Evolutionary conservation across 1,140 invertebrate species (phyloP), one percentile per base, ranked within the genome.

Genomic region (Anoplophora glabripennis): DNA sequence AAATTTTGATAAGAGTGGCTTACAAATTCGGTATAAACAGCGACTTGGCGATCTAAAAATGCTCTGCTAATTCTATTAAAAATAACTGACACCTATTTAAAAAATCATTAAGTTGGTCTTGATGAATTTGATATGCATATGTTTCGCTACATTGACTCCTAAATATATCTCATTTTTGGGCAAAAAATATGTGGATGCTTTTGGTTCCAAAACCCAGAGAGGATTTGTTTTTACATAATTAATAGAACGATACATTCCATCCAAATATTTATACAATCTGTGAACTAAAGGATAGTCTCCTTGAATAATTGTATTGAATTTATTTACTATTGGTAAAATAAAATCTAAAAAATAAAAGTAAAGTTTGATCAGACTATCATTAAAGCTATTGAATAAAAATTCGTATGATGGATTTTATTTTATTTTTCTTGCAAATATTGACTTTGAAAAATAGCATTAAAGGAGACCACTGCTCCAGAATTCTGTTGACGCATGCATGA

Each of bases 261-360:
- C n/a, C n/a, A n/a, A n/a, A 60, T 68, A 42, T 59, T 51, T 56
- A 40, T 60, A 65, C 10, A 53, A 36, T 49, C 14, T 59, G 47
- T 68, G 66, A 12, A 63, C 51, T 15, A 53, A 33, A 10, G 41
- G 34, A 53, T 53, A 62, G 53, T 68, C 40, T 12, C 59, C 57
- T 65, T 66, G 66, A 65, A 66, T 68, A 53, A 68, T 63, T n/a
- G 52, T 57, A 46, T 59, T 59, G 28, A 53, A 59, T 63, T 68
- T 70, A 49, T 66, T 65, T 4, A 48, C 45, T 40, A 62, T 64
- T 8, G 44, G 65, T 48, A 68, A 60, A 47, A 63, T 59, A 59
- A 49, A 62, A 37, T 64, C 53, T 38, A 59, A 45, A 56, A 55
- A 63, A 55, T 53, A 28, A 12, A 63, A 51, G 60, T 59, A 49